phyloP scores from a whole-genome alignment of 2,797 vertebrate species.

The Scarus forsteni region DNA sequence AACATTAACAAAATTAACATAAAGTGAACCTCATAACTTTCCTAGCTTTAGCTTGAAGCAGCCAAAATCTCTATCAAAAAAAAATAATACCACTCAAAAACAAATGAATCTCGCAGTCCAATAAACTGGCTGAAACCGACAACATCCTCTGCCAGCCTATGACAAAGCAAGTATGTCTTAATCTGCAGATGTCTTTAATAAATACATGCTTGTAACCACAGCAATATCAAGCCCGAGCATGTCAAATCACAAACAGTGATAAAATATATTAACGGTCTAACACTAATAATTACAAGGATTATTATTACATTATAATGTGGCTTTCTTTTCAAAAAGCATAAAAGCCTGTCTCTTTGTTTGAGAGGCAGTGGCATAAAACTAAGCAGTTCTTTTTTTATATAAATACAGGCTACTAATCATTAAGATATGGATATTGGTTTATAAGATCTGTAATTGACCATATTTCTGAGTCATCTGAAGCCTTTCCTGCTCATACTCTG shows the following conservation, averaged over 20 bases:
- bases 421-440: background rate
- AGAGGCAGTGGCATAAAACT: background rate
- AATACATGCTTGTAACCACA: background rate
- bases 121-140: no score
- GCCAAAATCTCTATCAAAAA: no score
- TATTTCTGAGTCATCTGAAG: background rate
- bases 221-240: background rate
- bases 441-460: background rate
- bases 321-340: background rate
- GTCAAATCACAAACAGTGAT: background rate
- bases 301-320: background rate
- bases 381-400: no score
- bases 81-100: no score
- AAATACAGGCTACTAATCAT: background rate
- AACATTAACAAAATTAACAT: no score
- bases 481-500: background rate
- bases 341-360: background rate
- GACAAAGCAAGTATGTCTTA: background rate
- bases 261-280: background rate
- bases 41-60: no score
- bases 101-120: no score
- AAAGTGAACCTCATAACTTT: no score
- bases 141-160: background rate
- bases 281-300: background rate
- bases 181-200: background rate